Evolutionary conservation across 2,797 vertebrate genomes (phyloP), one percentile per base, ranked within the genome.

Genomic region (Phataginus tetradactyla): DNA sequence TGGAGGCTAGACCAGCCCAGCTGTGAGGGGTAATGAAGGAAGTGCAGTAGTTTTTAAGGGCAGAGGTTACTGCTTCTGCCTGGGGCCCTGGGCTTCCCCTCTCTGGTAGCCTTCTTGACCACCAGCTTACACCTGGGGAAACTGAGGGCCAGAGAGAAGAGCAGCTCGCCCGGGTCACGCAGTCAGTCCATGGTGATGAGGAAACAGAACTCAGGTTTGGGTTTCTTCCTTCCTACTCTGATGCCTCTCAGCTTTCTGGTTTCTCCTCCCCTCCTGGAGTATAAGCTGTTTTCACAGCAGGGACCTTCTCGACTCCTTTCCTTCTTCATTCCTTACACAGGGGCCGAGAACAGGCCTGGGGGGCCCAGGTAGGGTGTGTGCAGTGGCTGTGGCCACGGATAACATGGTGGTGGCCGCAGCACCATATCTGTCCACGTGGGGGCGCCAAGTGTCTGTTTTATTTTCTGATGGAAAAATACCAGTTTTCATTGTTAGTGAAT

Each of bases 401-500:
- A 34, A 68, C 0, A 1, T 0, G 0, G 8, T 25, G 39, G 34
- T 42, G 39, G 86, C 55, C 3, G 45, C 69, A 92, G 69, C 29
- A 72, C 88, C 64, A 34, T 0, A 55, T 83, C 13, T 91, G 1
- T 96, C 97, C 97, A 97, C 29, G 0, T 12, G 95, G 86, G 83
- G 96, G 93, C 83, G 20, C 91, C 42, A 53, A 71, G 29, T 89
- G 79, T 1, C 86, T 32, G 53, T 71, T 88, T 88, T 88, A 92
- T 81, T 95, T 96, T 91, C 90, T 83, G n/a, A 37, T 45, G 5
- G 53, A 5, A 57, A 37, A 55, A 78, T 49, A 42, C 39, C 83
- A 51, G 68, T 91, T 95, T 75, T 91, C 86, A 74, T 90, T 83
- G 88, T 94, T 93, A 68, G 0, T 63, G 86, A 92, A 77, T 55